phyloP scores from a whole-genome alignment of 2,888 invertebrate species.

The Homarus gammarus region DNA sequence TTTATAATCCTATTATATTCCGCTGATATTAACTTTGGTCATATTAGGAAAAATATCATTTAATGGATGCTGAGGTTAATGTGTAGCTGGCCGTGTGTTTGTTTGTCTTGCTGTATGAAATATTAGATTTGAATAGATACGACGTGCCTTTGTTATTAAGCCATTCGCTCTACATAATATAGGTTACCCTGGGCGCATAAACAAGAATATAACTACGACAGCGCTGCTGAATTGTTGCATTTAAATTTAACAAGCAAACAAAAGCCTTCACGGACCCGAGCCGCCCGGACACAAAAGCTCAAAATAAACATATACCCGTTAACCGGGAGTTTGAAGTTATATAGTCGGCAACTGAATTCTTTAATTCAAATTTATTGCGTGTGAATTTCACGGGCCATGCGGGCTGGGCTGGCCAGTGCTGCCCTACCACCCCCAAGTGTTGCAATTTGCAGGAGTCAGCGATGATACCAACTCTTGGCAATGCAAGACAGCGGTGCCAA shows the following conservation, averaged over 20 bases:
- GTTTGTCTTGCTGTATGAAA: background rate
- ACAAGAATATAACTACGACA: background rate
- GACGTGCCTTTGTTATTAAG: background rate
- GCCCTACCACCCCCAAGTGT: slow-evolving; percentile 17
- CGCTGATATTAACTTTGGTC: too few relatives aligned
- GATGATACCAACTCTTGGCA: slow-evolving; percentile 41
- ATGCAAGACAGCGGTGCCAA: slow-evolving; percentile 27
- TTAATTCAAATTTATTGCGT: slow-evolving; percentile 16
- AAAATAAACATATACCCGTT: background rate
- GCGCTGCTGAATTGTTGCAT: background rate
- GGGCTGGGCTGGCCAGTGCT: background rate
- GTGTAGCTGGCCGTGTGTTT: background rate
- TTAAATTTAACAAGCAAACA: slow-evolving; percentile 5
- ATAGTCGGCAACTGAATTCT: slow-evolving; percentile 4
- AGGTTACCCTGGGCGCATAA: background rate
- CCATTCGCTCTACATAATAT: background rate
- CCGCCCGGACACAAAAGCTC: background rate
- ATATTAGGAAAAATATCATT: too few relatives aligned
- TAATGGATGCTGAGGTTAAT: too few relatives aligned
- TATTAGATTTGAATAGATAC: background rate
- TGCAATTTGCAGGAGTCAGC: slow-evolving; percentile 38
- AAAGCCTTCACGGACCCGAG: background rate
- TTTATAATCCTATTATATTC: too few relatives aligned
- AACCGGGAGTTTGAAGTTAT: background rate
- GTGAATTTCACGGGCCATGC: slow-evolving; percentile 15